Base-by-base conservation (phyloP, 2,888 invertebrate species). In the Agrilus cyanescens region DNA sequence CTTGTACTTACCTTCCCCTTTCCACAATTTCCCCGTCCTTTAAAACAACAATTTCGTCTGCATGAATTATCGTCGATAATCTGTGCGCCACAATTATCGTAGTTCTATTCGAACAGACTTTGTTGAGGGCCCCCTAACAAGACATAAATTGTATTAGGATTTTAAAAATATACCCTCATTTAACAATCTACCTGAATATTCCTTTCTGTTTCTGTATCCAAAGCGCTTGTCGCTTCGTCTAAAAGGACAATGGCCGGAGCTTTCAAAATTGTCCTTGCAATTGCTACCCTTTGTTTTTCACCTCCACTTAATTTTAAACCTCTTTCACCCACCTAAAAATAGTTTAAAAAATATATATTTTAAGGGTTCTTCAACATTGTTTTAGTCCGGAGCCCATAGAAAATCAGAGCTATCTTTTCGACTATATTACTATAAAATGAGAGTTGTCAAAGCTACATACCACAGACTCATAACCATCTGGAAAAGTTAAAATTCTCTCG, bases 241-340 rank as follows among this genome's bases (percentile, higher is more conserved):
- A 97, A 68, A 4, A 97, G 70, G 8, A 97, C 87, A 46, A 96
- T 83, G 31, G 80, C 76, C 0, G 96, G 96, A 3, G 88, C 76
- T 65, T 97, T 97, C 16, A 98, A 73, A 16, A 98, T 74, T 0
- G 96, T 96, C 48, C 97, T 72, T 0, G 97, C 97, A 50, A 97
- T 97, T 1, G 96, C 97, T 44, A 97, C 90, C 51, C 96, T 74
- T 64, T 98, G 97, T 59, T 98, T 97, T 63, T 97, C 97, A 2
- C 97, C 97, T 2, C 97, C 97, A 61, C 95, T 95, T 46, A 97
- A 70, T 49, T 94, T 82, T 44, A 97, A 68, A 4, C 97, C 97
- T 59, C 97, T 73, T 67, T 97, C 97, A 5, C 97, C 97, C 14
- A 97, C 89, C 79, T 85, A 47, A 2, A 48, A 41, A 45, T 43